phyloP scores from a whole-genome alignment of 2,888 invertebrate species.

The Hypsopygia costalis region DNA sequence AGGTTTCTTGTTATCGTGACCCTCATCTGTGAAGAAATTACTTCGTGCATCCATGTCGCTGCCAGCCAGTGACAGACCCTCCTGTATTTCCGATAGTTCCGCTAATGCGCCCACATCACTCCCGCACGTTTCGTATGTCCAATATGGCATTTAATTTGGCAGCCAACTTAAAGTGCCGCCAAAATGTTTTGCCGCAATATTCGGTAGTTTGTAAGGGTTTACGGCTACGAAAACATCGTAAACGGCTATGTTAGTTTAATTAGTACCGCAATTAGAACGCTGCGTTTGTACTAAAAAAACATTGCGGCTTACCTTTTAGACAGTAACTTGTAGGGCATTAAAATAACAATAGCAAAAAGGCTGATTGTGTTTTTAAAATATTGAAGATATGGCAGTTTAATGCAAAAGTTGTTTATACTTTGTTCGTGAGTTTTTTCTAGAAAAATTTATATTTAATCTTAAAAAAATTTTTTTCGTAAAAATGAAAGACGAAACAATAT shows the following conservation, averaged over 20 bases:
- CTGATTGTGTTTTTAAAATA: too few species aligned
- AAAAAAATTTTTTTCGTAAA: too few species aligned
- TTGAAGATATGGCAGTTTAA: too few species aligned
- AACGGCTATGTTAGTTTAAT: background rate
- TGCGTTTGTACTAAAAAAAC: constrained; percentile 3
- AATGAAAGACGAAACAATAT: background rate
- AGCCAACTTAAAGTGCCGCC: constrained; percentile 9
- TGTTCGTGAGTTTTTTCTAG: too few species aligned
- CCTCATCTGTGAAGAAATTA: constrained; percentile 66
- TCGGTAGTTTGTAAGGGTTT: background rate
- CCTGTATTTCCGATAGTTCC: constrained; percentile 37
- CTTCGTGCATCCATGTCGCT: constrained; percentile 52
- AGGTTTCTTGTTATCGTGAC: constrained; percentile 60
- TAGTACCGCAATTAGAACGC: background rate
- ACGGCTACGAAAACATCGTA: background rate
- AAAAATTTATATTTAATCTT: too few species aligned
- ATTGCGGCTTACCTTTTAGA: too few species aligned
- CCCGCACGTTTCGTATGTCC: constrained; percentile 23
- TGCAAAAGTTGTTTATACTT: too few species aligned
- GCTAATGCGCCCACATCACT: constrained; percentile 35
- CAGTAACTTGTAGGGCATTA: too few species aligned
- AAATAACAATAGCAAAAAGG: too few species aligned
- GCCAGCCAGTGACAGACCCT: constrained; percentile 41
- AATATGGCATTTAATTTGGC: constrained; percentile 13
- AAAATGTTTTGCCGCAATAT: constrained; percentile 3